These are phyloP conservation scores for Papilio aristodemus DNA, from an alignment of 1,140 invertebrate species.

Conservation along the genomic window DNA sequence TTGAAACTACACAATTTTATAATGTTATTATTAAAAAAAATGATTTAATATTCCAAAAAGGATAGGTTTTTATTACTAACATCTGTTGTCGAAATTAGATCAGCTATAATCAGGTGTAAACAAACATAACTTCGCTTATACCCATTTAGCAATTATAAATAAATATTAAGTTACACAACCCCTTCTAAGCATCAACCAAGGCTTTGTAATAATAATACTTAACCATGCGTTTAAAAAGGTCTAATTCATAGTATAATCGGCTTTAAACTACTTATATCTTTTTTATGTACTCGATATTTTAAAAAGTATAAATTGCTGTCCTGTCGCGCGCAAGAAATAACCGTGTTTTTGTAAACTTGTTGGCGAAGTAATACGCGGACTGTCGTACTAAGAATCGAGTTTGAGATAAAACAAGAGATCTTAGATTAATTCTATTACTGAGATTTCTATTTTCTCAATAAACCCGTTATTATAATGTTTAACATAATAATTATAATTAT, in stretches of 20 bases:
- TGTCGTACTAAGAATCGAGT: constrained; percentile 25
- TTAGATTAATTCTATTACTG: constrained; percentile 16
- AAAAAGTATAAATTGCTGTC: constrained; percentile 21
- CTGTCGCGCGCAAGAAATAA: constrained; percentile 27
- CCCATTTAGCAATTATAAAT: too few relatives aligned
- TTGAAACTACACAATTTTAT: too few relatives aligned
- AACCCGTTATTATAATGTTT: background rate
- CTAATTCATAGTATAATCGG: constrained; percentile 4
- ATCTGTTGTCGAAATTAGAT: too few relatives aligned
- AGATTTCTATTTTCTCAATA: background rate
- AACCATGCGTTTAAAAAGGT: background rate
- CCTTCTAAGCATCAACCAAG: too few relatives aligned
- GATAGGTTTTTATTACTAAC: too few relatives aligned
- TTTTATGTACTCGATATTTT: constrained; percentile 4
- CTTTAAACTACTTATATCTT: background rate
- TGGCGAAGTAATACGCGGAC: constrained; percentile 29
- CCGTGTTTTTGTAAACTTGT: constrained; percentile 34
- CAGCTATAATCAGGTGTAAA: too few relatives aligned
- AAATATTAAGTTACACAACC: background rate
- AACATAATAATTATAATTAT: background rate
- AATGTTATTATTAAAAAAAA: too few relatives aligned
- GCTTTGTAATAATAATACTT: background rate
- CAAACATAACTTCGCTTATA: too few relatives aligned
- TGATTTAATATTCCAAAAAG: too few relatives aligned
- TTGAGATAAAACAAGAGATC: constrained; percentile 28